These are phyloP conservation scores for Matsumyia berberina DNA, from an alignment of 2,888 invertebrate genomes.

Conservation along the genomic window DNA sequence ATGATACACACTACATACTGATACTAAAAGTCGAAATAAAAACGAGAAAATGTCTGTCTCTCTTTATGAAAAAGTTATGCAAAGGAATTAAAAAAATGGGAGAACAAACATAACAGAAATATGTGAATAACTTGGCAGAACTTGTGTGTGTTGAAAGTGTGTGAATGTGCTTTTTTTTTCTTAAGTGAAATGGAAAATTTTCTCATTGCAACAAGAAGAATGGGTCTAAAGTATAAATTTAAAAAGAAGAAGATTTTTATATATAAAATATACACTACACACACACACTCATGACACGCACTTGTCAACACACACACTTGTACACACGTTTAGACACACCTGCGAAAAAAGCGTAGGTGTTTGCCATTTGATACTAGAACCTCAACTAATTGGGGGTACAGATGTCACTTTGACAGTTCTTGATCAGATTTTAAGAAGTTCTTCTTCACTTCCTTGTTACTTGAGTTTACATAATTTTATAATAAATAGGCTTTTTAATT, in stretches of 20 bases:
- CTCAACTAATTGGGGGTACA: conserved; percentile 63
- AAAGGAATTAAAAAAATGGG: conserved; percentile 48
- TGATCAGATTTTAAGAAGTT: background rate
- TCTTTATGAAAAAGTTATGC: conserved; percentile 60
- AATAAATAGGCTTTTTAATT: background rate
- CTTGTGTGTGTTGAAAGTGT: conserved; percentile 60
- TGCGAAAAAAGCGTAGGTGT: conserved; percentile 63
- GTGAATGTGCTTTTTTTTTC: conserved; percentile 76
- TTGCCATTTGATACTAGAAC: conserved; percentile 68
- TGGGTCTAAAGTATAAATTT: conserved; percentile 48
- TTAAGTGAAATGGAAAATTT: conserved; percentile 54
- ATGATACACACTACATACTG: conserved; percentile 78
- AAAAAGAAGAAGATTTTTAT: conserved; percentile 3
- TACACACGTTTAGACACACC: conserved; percentile 38
- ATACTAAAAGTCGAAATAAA: conserved; percentile 60
- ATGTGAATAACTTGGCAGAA: conserved; percentile 51
- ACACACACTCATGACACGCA: conserved; percentile 39
- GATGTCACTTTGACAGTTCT: conserved; percentile 36
- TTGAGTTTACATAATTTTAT: conserved; percentile 12
- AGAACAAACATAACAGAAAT: conserved; percentile 21
- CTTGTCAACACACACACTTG: conserved; percentile 37
- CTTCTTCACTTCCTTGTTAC: conserved; percentile 23
- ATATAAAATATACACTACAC: conserved; percentile 39
- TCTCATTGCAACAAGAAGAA: conserved; percentile 9
- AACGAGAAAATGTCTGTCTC: conserved; percentile 35